phyloP scores from a whole-genome alignment of 2,888 invertebrate species.

The Ptychoptera albimana region DNA sequence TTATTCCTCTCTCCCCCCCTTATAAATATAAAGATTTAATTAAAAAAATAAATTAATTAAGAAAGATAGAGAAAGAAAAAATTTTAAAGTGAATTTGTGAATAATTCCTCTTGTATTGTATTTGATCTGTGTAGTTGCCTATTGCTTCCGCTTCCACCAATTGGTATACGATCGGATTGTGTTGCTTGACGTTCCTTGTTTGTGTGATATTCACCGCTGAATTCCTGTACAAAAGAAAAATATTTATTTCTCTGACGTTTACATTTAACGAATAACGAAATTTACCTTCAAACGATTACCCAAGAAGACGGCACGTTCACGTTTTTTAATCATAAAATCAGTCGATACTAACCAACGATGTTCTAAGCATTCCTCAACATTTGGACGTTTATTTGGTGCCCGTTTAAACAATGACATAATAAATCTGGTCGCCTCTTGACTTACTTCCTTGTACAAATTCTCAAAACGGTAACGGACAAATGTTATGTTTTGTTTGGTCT shows the following conservation, averaged over 20 bases:
- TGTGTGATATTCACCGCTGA: slow-evolving; percentile 64
- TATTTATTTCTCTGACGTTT: slow-evolving; percentile 1
- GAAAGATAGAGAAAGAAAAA: too few species aligned
- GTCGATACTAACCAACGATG: slow-evolving; percentile 90
- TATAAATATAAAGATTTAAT: too few species aligned
- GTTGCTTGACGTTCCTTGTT: slow-evolving; percentile 45
- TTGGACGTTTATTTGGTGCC: slow-evolving; percentile 84
- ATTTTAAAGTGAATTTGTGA: slow-evolving; percentile 28
- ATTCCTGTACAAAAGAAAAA: slow-evolving; percentile 37
- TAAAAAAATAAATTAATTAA: not conserved
- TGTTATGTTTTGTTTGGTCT: slow-evolving; percentile 81
- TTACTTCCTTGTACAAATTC: slow-evolving; percentile 84
- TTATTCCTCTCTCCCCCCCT: too few species aligned
- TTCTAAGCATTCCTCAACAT: slow-evolving; percentile 86
- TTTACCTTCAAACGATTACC: slow-evolving; percentile 64
- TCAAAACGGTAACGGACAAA: slow-evolving; percentile 89
- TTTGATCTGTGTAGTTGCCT: slow-evolving; percentile 54
- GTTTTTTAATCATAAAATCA: slow-evolving; percentile 83
- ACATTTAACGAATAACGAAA: not conserved
- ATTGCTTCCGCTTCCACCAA: slow-evolving; percentile 38
- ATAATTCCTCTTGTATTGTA: slow-evolving; percentile 72
- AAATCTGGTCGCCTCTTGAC: slow-evolving; percentile 85
- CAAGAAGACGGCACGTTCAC: slow-evolving; percentile 75
- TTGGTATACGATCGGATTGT: slow-evolving; percentile 39
- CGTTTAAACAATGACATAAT: slow-evolving; percentile 92